Conservation (phyloP, 2,113 vertebrate species). For the Halichoerus grypus region DNA sequence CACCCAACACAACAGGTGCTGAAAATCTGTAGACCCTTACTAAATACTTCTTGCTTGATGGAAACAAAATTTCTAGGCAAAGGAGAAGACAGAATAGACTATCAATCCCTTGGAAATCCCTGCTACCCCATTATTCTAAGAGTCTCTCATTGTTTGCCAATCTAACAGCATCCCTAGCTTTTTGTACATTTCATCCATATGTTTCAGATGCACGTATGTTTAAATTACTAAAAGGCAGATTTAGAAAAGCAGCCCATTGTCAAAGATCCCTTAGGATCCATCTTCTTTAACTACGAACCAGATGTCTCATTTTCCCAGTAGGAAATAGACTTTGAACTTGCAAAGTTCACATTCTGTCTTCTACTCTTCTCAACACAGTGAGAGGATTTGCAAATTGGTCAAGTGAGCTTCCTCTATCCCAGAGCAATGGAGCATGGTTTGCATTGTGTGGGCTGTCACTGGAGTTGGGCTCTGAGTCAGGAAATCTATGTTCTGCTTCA, state of each 20-base stretch:
- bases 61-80: not conserved
- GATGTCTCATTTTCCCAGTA: slow-evolving; percentile 73
- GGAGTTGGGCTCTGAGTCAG: not conserved
- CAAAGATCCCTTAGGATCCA: slow-evolving; percentile 75
- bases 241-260: slow-evolving; percentile 76
- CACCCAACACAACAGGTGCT: not conserved
- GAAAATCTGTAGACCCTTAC: not conserved
- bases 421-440: slow-evolving; percentile 47
- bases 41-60: not conserved
- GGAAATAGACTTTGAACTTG: slow-evolving; percentile 77
- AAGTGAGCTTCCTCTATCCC: slow-evolving; percentile 52
- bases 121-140: slow-evolving; percentile 45
- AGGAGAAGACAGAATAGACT: not conserved
- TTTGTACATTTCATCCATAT: slow-evolving; percentile 58
- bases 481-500: slow-evolving; percentile 51
- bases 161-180: not conserved
- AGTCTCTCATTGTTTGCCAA: slow-evolving; percentile 38
- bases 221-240: slow-evolving; percentile 69
- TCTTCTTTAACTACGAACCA: slow-evolving; percentile 73
- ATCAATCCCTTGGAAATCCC: not conserved
- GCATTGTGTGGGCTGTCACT: slow-evolving; percentile 13
- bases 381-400: slow-evolving; percentile 74
- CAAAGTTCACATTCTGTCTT: slow-evolving; percentile 70
- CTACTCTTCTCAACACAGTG: slow-evolving; percentile 62
- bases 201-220: slow-evolving; percentile 57